Percentiles rank a stretch among this genome's conserved stretches.
These are phyloP conservation scores for Botia almorhae DNA, from an alignment of 2,797 vertebrate genomes.

Conservation along the genomic window DNA sequence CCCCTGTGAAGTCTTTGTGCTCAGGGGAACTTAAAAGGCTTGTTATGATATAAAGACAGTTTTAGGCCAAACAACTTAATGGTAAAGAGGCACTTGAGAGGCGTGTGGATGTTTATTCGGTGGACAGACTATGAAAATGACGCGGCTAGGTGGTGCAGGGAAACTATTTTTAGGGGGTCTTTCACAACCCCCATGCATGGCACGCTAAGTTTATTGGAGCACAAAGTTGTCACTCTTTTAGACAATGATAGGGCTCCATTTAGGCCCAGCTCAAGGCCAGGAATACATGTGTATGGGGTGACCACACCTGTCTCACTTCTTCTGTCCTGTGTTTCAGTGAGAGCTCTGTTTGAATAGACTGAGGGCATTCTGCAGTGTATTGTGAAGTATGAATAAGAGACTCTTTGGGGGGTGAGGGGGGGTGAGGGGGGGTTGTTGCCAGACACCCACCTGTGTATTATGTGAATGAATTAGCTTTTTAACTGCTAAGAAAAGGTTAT, in stretches of 20 bases:
- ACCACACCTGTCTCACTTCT: slow-evolving; percentile 69
- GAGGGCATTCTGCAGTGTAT: slow-evolving; percentile 34
- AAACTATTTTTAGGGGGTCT: slow-evolving; percentile 63
- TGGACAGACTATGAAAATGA: slow-evolving; percentile 59
- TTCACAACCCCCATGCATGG: slow-evolving; percentile 63
- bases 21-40: slow-evolving; percentile 61
- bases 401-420: neutral
- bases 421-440: neutral
- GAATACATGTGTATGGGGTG: slow-evolving; percentile 66
- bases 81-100: slow-evolving; percentile 59
- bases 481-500: neutral
- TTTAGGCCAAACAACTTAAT: slow-evolving; percentile 57
- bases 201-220: slow-evolving; percentile 56
- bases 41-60: slow-evolving; percentile 57
- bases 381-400: slow-evolving; percentile 13
- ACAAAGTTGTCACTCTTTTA: slow-evolving; percentile 68
- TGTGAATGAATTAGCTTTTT: slow-evolving; percentile 19
- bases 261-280: slow-evolving; percentile 63
- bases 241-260: slow-evolving; percentile 65
- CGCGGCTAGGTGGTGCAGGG: slow-evolving; percentile 57
- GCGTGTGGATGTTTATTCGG: slow-evolving; percentile 62
- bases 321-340: slow-evolving; percentile 51
- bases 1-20: slow-evolving; percentile 61
- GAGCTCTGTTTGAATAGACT: slow-evolving; percentile 56
- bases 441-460: slow-evolving; percentile 19